A percentile compares a stretch with the other conserved stretches of the same genome.
phyloP scores from a whole-genome alignment of 2,797 vertebrate genomes.

The Anabacerthia variegaticeps region DNA sequence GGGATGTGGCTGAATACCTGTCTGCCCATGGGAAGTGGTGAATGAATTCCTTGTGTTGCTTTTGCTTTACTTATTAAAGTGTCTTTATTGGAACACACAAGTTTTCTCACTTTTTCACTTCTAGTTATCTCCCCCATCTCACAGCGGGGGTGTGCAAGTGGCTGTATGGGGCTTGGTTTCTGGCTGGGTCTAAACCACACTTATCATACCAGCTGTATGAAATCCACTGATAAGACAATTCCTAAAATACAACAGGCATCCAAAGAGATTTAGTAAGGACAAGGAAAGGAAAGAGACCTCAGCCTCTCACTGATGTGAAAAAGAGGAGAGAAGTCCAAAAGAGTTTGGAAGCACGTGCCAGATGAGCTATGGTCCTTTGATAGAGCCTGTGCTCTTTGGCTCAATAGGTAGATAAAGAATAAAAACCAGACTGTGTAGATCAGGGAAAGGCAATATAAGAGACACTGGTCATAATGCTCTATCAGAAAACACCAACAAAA shows the following conservation, averaged over 20 bases:
- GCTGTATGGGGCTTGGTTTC: not conserved
- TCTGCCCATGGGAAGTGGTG: fast-evolving
- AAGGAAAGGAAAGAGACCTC: not conserved
- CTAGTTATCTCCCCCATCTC: not conserved
- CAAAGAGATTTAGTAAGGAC: not conserved
- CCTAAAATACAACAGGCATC: not conserved
- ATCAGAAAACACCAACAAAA: not conserved
- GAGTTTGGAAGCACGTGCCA: not conserved
- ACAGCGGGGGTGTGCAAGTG: not conserved
- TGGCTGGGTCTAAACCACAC: not conserved
- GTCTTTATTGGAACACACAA: not conserved
- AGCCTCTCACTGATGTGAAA: not conserved
- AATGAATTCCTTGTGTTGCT: not conserved
- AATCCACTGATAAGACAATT: not conserved
- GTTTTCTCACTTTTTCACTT: not conserved
- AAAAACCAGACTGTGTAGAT: not conserved
- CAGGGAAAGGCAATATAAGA: not conserved
- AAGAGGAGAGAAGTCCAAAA: not conserved
- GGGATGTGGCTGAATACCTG: not conserved
- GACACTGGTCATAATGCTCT: not conserved
- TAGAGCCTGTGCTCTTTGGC: not conserved
- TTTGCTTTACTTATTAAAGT: not conserved
- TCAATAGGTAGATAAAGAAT: not conserved
- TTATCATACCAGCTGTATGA: not conserved
- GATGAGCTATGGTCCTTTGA: not conserved